Evolutionary conservation across 2,113 vertebrate genomes (phyloP).

Genomic region (zebrafish (Danio rerio)): DNA sequence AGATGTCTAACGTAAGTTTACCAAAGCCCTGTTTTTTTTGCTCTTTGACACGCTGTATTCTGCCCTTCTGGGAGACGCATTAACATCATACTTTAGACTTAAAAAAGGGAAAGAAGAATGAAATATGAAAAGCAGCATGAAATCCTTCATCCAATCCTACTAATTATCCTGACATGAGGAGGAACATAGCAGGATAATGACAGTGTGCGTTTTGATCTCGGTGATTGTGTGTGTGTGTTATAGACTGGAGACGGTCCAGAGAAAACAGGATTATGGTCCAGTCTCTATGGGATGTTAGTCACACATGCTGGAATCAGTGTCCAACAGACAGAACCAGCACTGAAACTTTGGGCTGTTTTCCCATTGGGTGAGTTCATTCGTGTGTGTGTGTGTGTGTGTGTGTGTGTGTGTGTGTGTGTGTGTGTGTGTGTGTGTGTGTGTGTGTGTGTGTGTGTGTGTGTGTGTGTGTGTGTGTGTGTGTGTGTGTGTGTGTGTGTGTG

Average conservation of each 20-base stretch:
- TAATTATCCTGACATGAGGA: slow-evolving; percentile 52
- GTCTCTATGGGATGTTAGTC: slow-evolving; percentile 46
- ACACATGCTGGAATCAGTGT: slow-evolving; percentile 42
- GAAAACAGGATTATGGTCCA: slow-evolving; percentile 33
- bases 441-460: slow-evolving; percentile 27
- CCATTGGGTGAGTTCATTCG: not conserved
- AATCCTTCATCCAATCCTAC: slow-evolving; percentile 44
- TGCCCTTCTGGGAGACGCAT: slow-evolving; percentile 39
- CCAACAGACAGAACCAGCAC: slow-evolving; percentile 22
- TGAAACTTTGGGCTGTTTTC: slow-evolving; percentile 49
- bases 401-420: slow-evolving; percentile 34
- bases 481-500: slow-evolving; percentile 32
- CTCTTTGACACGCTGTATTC: slow-evolving; percentile 23
- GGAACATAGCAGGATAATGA: slow-evolving; percentile 26
- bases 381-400: slow-evolving; percentile 26
- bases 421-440: slow-evolving; percentile 35
- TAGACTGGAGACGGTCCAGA: slow-evolving; percentile 13
- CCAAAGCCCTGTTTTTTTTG: not conserved
- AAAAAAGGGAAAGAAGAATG: slow-evolving; percentile 9
- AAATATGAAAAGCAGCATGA: slow-evolving; percentile 37
- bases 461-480: slow-evolving; percentile 34
- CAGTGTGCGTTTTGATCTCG: slow-evolving; percentile 40
- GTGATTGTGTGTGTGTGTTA: slow-evolving; percentile 19
- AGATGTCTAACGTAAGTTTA: not conserved
- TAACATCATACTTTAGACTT: slow-evolving; percentile 30